Evolutionary conservation across 2,888 invertebrate genomes (phyloP), one percentile per base, ranked within the genome.

Genomic region (Tipula vernalis): DNA sequence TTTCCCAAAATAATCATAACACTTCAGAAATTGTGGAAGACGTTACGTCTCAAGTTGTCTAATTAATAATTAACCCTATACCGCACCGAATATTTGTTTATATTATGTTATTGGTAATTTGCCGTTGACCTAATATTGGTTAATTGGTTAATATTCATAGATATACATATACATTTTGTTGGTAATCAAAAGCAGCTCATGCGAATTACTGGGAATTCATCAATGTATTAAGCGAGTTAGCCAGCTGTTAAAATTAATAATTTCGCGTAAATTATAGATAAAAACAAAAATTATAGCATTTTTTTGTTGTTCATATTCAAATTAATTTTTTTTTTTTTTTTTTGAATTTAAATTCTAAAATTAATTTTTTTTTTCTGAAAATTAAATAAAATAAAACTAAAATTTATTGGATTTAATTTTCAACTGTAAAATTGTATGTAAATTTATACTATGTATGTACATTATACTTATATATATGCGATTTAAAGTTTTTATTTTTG

Each of bases 231-330:
- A 71, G 71, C 71, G 71, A 71, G 71, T 71, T 71, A 71, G 71
- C 71, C 71, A 71, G 71, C 71, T 71, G 71, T 71, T 71, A 71
- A 71, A 71, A 71, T 71, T 71, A 71, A 71, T 71, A 71, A 71
- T 71, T 57, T 71, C 28, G 71, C 71, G 71, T 71, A 71, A 71
- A 71, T 71, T 71, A 71, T 71, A 71, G 51, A 57, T 71, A 71
- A 28, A 28, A 71, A 28, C 28, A 44, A 28, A 71, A 71, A 71
- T 12, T 71, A 71, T 28, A 71, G 18, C 71, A 12, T 71, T 71
- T 28, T 51, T 71, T 71, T 71, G 71, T 28, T 71, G 71, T 18
- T 71, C 71, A 10, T 71, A 71, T 28, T 28, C 71, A 71, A 71
- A 71, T 71, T 51, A 71, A 8, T 28, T 28, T 71, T 71, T 28